Evolutionary conservation across 2,888 invertebrate species (phyloP).

Genomic region (Folsomia manolachei): DNA sequence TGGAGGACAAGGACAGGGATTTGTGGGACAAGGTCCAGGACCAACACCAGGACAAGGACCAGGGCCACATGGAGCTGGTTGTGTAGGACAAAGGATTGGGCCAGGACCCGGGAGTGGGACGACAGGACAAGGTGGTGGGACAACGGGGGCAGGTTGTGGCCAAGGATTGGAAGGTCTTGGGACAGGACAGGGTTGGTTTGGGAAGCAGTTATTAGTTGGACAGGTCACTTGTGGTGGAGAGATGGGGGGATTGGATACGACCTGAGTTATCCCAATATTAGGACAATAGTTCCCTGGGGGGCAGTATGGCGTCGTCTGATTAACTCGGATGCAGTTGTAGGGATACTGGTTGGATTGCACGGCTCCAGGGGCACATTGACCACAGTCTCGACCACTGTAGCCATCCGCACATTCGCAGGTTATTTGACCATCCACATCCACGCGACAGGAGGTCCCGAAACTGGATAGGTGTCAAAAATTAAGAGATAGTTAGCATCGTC

Average conservation of each 20-base stretch:
- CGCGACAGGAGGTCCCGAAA: slow-evolving; percentile 35
- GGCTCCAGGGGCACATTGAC: slow-evolving; percentile 39
- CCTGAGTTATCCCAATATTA: slow-evolving; percentile 4
- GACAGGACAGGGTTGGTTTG: slow-evolving; percentile 2
- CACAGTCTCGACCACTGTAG: slow-evolving; percentile 40
- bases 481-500: neutral
- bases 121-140: slow-evolving; percentile 12
- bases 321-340: slow-evolving; percentile 29
- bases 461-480: slow-evolving; percentile 11
- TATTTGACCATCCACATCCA: slow-evolving; percentile 33
- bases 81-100: slow-evolving; percentile 19
- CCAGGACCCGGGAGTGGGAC: slow-evolving; percentile 19
- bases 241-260: neutral
- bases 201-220: slow-evolving; percentile 1
- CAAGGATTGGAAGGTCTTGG: neutral
- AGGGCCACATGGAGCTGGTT: neutral
- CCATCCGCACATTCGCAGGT: slow-evolving; percentile 38
- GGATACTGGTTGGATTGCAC: slow-evolving; percentile 32
- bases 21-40: neutral
- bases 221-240: neutral
- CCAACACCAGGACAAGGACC: neutral
- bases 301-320: slow-evolving; percentile 28
- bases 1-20: slow-evolving; percentile 3
- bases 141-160: slow-evolving; percentile 12
- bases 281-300: slow-evolving; percentile 28